Conservation (phyloP, 2,113 vertebrate genomes). For the Sapajus apella region DNA sequence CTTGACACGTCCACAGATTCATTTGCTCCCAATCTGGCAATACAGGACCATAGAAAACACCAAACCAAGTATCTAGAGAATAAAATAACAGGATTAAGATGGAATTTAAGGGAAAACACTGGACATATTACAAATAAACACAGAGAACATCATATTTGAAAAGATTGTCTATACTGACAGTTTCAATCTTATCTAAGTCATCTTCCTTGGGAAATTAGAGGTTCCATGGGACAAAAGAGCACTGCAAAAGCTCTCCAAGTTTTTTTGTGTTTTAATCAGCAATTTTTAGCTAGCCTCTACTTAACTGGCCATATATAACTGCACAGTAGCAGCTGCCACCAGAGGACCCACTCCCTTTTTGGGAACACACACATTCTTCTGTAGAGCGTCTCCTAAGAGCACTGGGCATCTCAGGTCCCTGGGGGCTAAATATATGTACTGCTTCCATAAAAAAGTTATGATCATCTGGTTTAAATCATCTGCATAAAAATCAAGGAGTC, state of each 20-base stretch:
- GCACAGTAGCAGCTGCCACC: not conserved
- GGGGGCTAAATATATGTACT: not conserved
- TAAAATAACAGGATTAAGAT: constrained; percentile 76
- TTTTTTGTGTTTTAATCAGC: not conserved
- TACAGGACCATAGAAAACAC: constrained; percentile 86
- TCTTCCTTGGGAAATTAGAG: not conserved
- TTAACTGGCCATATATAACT: not conserved
- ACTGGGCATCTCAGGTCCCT: not conserved
- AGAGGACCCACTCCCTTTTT: not conserved
- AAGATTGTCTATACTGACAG: not conserved
- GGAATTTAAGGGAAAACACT: not conserved
- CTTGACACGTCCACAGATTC: constrained; percentile 65
- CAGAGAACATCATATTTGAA: not conserved
- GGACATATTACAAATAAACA: not conserved
- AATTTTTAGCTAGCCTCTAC: not conserved
- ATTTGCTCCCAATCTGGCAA: constrained; percentile 85
- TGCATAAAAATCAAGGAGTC: constrained; percentile 66
- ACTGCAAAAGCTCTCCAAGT: not conserved
- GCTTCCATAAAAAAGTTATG: constrained; percentile 17
- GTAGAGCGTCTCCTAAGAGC: not conserved
- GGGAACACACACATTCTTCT: not conserved
- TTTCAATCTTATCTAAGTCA: not conserved
- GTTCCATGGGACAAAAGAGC: not conserved
- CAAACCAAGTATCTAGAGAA: constrained; percentile 86
- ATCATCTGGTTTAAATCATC: constrained; percentile 74